Evolutionary conservation across 2,113 vertebrate species (phyloP).

Genomic region (Xenopus tropicalis): UCB_Xtro_10.0 CM004447.2:31390001-31390500

Average conservation of each 20-base stretch:
- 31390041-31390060: conserved; percentile 27
- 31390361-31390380: conserved; percentile 11
- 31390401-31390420: too few relatives aligned
- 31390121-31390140: too few relatives aligned
- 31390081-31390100: too few relatives aligned
- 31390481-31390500: conserved; percentile 19
- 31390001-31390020: conserved; percentile 51
- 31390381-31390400: background rate
- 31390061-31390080: conserved; percentile 17
- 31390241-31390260: conserved; percentile 52
- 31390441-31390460: too few relatives aligned
- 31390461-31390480: conserved; percentile 1
- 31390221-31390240: conserved; percentile 66
- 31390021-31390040: conserved; percentile 40
- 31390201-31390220: conserved; percentile 98
- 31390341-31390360: conserved; percentile 53
- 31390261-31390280: conserved; percentile 54
- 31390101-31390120: too few relatives aligned
- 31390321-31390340: conserved; percentile 54
- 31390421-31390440: too few relatives aligned
- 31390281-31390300: conserved; percentile 54
- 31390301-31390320: conserved; percentile 54
- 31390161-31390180: conserved; percentile 98
- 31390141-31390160: too few relatives aligned
- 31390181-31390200: conserved; percentile 98